These are phyloP conservation scores for Phrynosoma platyrhinos DNA, from an alignment of 2,113 vertebrate genomes.

Conservation along the genomic window DNA sequence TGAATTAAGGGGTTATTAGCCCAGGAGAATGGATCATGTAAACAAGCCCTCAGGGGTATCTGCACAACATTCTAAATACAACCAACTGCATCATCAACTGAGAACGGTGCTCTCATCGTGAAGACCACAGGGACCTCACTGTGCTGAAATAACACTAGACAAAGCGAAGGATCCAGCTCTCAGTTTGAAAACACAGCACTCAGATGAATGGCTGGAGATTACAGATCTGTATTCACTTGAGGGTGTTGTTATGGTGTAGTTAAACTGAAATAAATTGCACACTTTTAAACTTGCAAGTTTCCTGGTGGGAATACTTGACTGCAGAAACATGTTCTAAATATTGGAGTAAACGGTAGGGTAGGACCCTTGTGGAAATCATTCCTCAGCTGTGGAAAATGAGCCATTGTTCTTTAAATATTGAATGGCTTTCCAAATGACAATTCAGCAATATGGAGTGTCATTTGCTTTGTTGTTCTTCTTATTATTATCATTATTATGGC, in stretches of 20 bases:
- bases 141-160: not conserved
- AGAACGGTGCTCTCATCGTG: not conserved
- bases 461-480: conserved; percentile 39
- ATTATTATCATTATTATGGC: conserved; percentile 31
- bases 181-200: conserved; percentile 20
- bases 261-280: conserved; percentile 67
- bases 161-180: conserved; percentile 24
- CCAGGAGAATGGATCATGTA: conserved; percentile 7
- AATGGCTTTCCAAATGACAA: conserved; percentile 60
- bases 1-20: conserved; percentile 18
- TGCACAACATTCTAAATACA: not conserved
- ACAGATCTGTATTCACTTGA: conserved; percentile 62
- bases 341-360: conserved; percentile 60
- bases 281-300: conserved; percentile 62
- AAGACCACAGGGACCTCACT: conserved; percentile 6
- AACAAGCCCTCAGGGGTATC: not conserved
- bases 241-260: conserved; percentile 60
- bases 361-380: conserved; percentile 53
- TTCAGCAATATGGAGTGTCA: not conserved
- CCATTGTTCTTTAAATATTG: conserved; percentile 63
- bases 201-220: conserved; percentile 58
- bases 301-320: conserved; percentile 64
- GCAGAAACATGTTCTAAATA: conserved; percentile 62
- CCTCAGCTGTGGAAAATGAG: conserved; percentile 63
- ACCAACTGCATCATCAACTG: not conserved